Conservation (phyloP, 2,888 invertebrate species). For the Leucophenga montana region DNA sequence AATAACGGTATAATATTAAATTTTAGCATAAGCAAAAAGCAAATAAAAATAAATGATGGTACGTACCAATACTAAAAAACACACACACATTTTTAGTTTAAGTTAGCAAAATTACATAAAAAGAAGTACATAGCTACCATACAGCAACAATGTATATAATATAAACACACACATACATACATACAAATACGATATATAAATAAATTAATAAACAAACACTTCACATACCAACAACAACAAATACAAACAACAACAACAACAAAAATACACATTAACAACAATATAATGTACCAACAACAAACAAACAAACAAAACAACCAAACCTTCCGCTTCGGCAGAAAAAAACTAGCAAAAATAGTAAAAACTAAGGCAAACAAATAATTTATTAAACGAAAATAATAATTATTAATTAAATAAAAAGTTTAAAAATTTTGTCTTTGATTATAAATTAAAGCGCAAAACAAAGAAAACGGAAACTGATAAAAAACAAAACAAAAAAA, state of each 20-base stretch:
- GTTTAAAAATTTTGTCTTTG: slow-evolving; percentile 23
- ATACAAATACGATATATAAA: too few species aligned
- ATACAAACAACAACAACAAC: slow-evolving; percentile 26
- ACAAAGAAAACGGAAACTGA: slow-evolving; percentile 28
- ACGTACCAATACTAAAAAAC: background rate
- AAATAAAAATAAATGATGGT: background rate
- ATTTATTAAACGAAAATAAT: slow-evolving; percentile 17
- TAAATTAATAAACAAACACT: slow-evolving; percentile 26
- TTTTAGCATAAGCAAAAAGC: background rate
- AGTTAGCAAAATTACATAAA: slow-evolving; percentile 59
- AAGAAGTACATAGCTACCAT: slow-evolving; percentile 22
- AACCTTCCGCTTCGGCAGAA: slow-evolving; percentile 46
- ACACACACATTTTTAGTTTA: slow-evolving; percentile 45
- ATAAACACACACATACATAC: slow-evolving; percentile 27
- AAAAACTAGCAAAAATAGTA: slow-evolving; percentile 49
- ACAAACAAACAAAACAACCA: slow-evolving; percentile 5
- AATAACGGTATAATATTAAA: background rate
- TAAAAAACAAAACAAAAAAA: slow-evolving; percentile 3
- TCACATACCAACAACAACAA: slow-evolving; percentile 15
- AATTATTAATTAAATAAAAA: slow-evolving; percentile 21
- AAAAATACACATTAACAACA: slow-evolving; percentile 42
- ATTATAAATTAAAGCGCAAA: slow-evolving; percentile 33
- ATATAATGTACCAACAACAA: slow-evolving; percentile 42
- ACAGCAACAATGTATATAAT: slow-evolving; percentile 36
- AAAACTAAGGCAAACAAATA: slow-evolving; percentile 25